These are phyloP conservation scores for Calcarius lapponicus DNA, from an alignment of 2,797 vertebrate species.

Conservation along the genomic window DNA sequence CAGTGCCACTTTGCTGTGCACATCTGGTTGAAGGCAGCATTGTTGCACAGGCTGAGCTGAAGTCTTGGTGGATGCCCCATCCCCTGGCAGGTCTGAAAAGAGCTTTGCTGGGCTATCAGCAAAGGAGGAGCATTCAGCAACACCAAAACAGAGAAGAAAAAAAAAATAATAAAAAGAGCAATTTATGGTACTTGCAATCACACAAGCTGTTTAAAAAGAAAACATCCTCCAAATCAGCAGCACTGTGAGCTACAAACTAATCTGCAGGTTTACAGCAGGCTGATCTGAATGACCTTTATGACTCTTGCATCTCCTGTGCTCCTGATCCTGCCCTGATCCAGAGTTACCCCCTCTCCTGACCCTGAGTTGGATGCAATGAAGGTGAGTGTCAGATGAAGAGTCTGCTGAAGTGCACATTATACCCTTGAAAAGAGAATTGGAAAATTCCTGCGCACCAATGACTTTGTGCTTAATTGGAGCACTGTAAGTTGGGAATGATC, in stretches of 20 bases:
- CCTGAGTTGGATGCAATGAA: background rate
- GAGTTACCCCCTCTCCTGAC: background rate
- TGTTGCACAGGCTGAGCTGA: background rate
- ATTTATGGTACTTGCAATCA: background rate
- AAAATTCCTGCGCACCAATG: background rate
- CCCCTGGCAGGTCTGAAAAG: background rate
- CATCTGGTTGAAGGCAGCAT: accelerated
- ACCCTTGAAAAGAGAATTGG: background rate
- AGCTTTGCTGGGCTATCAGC: background rate
- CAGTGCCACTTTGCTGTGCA: too few relatives aligned
- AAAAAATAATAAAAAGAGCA: accelerated
- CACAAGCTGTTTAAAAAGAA: background rate
- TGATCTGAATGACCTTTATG: background rate
- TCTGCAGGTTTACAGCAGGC: background rate
- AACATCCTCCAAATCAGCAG: background rate
- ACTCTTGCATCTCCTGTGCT: background rate
- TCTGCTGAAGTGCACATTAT: background rate
- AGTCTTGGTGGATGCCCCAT: background rate
- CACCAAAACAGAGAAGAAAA: background rate
- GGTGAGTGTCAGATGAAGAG: background rate
- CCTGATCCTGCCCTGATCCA: accelerated
- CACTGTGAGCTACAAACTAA: background rate
- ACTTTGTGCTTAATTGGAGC: background rate
- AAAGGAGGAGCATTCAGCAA: background rate
- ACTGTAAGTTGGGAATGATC: background rate